These are phyloP conservation scores for Uria aalge DNA, from an alignment of 2,113 vertebrate species.

Conservation along the genomic window DNA sequence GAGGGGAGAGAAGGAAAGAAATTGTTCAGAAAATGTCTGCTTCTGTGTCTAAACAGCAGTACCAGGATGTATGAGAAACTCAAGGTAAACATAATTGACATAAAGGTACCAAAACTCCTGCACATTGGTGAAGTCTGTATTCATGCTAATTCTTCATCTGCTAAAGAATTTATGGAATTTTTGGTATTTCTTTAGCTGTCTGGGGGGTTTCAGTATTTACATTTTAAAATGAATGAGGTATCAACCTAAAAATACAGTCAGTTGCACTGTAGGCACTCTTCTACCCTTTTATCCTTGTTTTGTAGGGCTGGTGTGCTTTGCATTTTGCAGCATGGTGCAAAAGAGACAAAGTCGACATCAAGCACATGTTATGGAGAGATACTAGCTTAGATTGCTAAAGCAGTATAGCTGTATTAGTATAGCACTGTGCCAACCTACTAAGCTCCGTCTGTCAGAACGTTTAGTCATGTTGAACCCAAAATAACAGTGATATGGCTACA, in stretches of 20 bases:
- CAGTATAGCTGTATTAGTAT: background rate
- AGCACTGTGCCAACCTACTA: background rate
- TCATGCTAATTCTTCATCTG: constrained; percentile 16
- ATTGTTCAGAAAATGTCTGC: background rate
- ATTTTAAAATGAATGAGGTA: constrained; percentile 11
- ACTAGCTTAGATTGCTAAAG: background rate
- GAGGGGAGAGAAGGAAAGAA: background rate
- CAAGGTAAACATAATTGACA: background rate
- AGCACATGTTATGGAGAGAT: background rate
- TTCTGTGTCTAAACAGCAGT: background rate
- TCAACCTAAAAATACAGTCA: constrained; percentile 2
- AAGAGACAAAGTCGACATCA: background rate
- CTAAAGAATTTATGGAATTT: constrained; percentile 53
- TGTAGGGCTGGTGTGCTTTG: background rate
- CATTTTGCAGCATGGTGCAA: background rate
- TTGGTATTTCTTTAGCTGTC: constrained; percentile 32
- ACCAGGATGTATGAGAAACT: background rate
- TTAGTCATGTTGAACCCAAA: background rate
- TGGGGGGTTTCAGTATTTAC: constrained; percentile 13
- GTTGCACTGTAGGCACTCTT: background rate
- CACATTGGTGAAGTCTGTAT: background rate
- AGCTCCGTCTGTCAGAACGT: background rate
- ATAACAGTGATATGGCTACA: background rate
- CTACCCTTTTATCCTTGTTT: background rate
- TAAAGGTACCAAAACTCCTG: background rate